These are phyloP conservation scores for Cynoglossus semilaevis DNA, from an alignment of 2,113 vertebrate genomes.

Conservation along the genomic window DNA sequence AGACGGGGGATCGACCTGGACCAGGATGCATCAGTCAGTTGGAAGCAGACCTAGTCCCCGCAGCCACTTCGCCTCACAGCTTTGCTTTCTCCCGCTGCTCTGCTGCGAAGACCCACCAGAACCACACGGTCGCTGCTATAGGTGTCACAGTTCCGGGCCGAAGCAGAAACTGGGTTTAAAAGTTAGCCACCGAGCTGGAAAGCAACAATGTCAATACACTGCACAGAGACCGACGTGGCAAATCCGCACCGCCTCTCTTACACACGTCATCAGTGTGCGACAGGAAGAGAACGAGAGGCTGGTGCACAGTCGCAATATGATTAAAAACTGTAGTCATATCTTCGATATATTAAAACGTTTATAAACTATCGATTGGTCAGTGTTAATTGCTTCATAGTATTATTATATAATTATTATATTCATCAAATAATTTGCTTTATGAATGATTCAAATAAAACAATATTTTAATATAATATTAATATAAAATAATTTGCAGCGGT, in stretches of 20 bases:
- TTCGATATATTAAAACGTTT: no score
- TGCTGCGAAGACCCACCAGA: slow-evolving; percentile 6
- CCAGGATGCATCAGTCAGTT: slow-evolving; percentile 78
- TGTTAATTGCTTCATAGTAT: no score
- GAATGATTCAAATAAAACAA: no score
- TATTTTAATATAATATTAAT: no score
- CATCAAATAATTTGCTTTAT: no score
- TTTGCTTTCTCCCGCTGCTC: slow-evolving; percentile 17
- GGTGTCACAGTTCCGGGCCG: background rate
- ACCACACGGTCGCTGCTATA: background rate
- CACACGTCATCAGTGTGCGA: slow-evolving; percentile 71
- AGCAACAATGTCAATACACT: slow-evolving; percentile 63
- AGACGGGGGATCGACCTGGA: slow-evolving; percentile 59
- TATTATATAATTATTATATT: no score
- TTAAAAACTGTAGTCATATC: no score
- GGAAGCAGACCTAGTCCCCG: slow-evolving; percentile 50
- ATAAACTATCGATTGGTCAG: no score
- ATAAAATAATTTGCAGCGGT: no score
- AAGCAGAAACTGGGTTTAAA: slow-evolving; percentile 41
- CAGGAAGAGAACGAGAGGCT: slow-evolving; percentile 2
- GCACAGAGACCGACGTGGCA: slow-evolving; percentile 80
- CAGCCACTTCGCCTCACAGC: slow-evolving; percentile 46
- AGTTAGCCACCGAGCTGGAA: slow-evolving; percentile 43
- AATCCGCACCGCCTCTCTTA: slow-evolving; percentile 57
- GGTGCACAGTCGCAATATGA: slow-evolving; percentile 48